phyloP scores from a whole-genome alignment of 2,888 invertebrate species.

The Erebia ligea region DNA sequence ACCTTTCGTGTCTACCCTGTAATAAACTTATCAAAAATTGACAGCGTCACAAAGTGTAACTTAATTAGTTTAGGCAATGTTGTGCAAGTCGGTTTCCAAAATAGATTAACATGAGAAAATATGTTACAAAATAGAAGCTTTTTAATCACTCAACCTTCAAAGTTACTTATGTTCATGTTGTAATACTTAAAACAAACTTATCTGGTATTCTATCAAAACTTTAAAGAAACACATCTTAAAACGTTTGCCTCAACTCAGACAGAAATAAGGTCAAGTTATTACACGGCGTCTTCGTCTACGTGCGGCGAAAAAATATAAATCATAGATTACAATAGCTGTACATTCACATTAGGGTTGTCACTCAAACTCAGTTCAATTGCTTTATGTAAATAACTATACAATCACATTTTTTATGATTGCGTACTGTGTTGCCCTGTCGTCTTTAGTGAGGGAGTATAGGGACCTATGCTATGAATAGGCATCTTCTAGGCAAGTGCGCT shows the following conservation, averaged over 20 bases:
- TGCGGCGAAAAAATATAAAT: conserved; percentile 29
- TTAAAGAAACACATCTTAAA: neutral
- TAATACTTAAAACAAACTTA: conserved; percentile 10
- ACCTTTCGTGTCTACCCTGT: too few species aligned
- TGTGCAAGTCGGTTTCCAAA: too few species aligned
- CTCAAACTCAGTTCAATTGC: neutral
- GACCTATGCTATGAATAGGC: too few species aligned
- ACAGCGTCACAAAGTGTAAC: too few species aligned
- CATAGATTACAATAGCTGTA: conserved; percentile 32
- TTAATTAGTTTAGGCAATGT: too few species aligned
- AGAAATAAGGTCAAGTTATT: conserved; percentile 23
- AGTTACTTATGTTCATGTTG: neutral
- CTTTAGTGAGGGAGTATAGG: too few species aligned
- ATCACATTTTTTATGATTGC: neutral
- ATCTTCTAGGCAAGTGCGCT: too few species aligned
- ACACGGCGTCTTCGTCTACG: conserved; percentile 17
- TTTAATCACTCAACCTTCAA: neutral
- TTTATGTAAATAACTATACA: too few species aligned
- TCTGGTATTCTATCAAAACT: conserved; percentile 5
- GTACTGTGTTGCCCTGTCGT: too few species aligned
- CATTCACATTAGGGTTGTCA: conserved; percentile 12
- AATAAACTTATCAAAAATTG: too few species aligned
- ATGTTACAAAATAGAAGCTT: neutral
- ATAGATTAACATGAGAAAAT: too few species aligned
- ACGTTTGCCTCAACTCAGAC: neutral